Conservation (phyloP, 2,888 invertebrate species). For the Apodemia hepburni region DNA sequence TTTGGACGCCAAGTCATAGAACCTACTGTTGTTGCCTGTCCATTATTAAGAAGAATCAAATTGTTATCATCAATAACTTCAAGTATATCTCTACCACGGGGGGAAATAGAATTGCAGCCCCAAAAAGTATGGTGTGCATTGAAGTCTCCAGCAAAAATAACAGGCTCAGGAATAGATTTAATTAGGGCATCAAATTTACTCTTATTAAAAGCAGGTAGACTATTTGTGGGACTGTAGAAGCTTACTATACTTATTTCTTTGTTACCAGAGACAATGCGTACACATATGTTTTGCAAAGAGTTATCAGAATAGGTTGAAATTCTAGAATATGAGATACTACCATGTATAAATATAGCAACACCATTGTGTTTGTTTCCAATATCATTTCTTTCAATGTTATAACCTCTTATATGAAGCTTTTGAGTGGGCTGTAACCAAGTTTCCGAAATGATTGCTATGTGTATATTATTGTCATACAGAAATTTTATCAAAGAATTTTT, state of each 20-base stretch:
- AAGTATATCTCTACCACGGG: no score
- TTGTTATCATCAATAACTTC: not conserved
- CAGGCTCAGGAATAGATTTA: not conserved
- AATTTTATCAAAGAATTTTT: conserved; percentile 16
- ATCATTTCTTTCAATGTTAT: conserved; percentile 17
- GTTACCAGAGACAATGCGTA: conserved; percentile 4
- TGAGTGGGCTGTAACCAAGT: conserved; percentile 17
- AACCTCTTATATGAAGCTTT: conserved; percentile 17
- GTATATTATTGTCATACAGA: conserved; percentile 16
- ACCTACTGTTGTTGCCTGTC: conserved; percentile 18
- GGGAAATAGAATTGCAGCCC: conserved; percentile 18
- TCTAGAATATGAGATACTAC: conserved; percentile 4
- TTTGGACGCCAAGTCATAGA: conserved; percentile 18
- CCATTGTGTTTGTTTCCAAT: conserved; percentile 16
- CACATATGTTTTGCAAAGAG: conserved; percentile 14
- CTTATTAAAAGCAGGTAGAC: conserved; percentile 15
- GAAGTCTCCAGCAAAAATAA: conserved; percentile 19
- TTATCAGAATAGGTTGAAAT: conserved; percentile 14
- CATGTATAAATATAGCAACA: conserved; percentile 14
- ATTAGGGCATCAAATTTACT: no score
- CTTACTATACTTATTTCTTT: conserved; percentile 21
- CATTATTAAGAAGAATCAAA: conserved; percentile 16
- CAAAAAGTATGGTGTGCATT: conserved; percentile 19
- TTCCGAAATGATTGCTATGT: conserved; percentile 14
- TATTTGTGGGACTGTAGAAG: conserved; percentile 19